These are phyloP conservation scores for Ibycter americanus DNA, from an alignment of 2,797 vertebrate species.

Conservation along the genomic window DNA sequence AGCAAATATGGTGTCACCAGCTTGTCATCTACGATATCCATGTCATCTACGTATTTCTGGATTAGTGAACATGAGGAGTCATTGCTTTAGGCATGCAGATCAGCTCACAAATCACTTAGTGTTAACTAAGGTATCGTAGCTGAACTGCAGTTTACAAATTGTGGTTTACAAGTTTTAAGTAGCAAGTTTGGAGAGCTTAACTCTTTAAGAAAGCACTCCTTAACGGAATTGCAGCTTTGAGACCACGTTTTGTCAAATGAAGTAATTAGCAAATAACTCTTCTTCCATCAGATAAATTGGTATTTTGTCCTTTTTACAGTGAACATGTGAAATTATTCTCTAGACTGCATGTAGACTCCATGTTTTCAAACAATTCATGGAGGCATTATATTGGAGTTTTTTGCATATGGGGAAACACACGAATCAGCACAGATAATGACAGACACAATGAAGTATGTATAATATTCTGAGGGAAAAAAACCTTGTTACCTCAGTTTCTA, in stretches of 20 bases:
- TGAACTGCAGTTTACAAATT: too few species aligned
- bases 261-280: neutral
- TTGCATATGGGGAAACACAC: neutral
- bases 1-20: neutral
- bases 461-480: neutral
- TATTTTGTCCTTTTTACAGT: neutral
- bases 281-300: neutral
- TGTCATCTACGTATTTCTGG: neutral
- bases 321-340: neutral
- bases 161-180: neutral
- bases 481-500: neutral
- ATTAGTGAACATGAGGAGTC: neutral
- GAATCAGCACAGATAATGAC: neutral
- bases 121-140: neutral
- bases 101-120: neutral
- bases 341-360: neutral
- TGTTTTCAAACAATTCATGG: neutral
- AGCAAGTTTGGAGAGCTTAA: neutral
- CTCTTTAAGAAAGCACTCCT: neutral
- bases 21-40: neutral
- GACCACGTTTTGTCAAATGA: neutral
- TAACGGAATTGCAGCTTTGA: neutral
- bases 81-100: neutral
- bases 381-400: rapidly evolving
- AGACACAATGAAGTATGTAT: neutral